Evolutionary conservation across 2,797 vertebrate genomes (phyloP), one percentile per base, ranked within the genome.

Genomic region (Myripristis murdjan): DNA sequence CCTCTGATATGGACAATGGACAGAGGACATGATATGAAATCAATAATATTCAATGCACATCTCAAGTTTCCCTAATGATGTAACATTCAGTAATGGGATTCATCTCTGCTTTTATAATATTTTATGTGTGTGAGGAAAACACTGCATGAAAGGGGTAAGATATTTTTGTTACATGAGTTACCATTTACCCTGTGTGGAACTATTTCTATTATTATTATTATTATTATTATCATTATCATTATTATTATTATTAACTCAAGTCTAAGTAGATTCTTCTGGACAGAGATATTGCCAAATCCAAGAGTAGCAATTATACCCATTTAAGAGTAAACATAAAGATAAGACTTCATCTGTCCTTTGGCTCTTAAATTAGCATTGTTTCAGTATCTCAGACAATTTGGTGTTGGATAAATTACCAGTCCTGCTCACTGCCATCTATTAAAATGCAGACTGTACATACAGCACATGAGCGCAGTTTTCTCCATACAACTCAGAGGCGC

Each of bases 51-150:
- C 51, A 70, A 83, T 60, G 64, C 76, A 84, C 79, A 86, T 80
- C 75, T 82, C 90, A 67, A 12, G 56, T 82, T 85, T 83, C 54
- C 63, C 71, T 76, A 60, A 71, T 84, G 71, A 83, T 82, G 65
- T 71, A 77, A 89, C 85, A 91, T 88, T 88, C 83, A 87, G 69
- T 70, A 61, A 64, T 88, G 55, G 75, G 81, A 86, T 76, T 49
- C 71, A 62, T 87, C 68, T 75, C 71, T 80, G 64, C 62, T 67
- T 83, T 52, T 69, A 70, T 61, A 75, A 83, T 66, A 57, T 79
- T 73, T 73, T 75, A 28, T 44, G 51, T 79, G 77, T 73, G 77
- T 72, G 55, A 74, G 71, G 66, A 84, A 82, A 76, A 82, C 68
- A 73, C 71, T 71, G 71, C 12, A 53, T 71, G 53, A 61, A 53